Conservation (phyloP, 2,797 vertebrate genomes). For the Neoniphon sammara region DNA sequence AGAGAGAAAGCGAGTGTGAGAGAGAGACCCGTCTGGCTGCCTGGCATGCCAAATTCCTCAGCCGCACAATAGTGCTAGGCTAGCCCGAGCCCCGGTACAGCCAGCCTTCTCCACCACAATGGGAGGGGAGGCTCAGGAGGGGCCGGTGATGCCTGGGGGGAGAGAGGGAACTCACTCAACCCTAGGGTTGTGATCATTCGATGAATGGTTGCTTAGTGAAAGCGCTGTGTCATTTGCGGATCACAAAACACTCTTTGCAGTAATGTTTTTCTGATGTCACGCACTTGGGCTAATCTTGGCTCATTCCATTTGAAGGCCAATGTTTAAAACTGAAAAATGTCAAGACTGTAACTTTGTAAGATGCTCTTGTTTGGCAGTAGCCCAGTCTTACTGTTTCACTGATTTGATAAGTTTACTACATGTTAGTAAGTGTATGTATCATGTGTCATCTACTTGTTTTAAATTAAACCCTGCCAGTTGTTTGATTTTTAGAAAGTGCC, state of each 20-base stretch:
- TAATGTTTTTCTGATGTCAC: slow-evolving; percentile 40
- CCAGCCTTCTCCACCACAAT: slow-evolving; percentile 75
- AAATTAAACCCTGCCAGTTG: neutral
- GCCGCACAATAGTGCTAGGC: slow-evolving; percentile 78
- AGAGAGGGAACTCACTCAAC: slow-evolving; percentile 77
- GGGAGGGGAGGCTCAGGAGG: slow-evolving; percentile 77
- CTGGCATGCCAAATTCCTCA: slow-evolving; percentile 81
- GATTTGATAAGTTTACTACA: neutral
- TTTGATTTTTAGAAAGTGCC: slow-evolving; percentile 11
- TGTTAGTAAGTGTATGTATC: slow-evolving; percentile 9
- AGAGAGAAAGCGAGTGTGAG: slow-evolving; percentile 33
- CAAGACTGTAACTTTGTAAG: slow-evolving; percentile 3
- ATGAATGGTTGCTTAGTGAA: slow-evolving; percentile 79
- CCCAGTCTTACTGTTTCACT: neutral
- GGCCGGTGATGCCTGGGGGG: slow-evolving; percentile 69
- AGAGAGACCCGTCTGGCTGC: slow-evolving; percentile 61
- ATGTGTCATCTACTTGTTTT: slow-evolving; percentile 8
- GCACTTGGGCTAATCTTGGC: neutral
- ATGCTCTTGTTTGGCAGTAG: neutral
- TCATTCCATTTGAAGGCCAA: slow-evolving; percentile 4
- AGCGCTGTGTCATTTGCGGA: slow-evolving; percentile 63
- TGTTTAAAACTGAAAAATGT: slow-evolving; percentile 12
- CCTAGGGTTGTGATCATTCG: slow-evolving; percentile 55
- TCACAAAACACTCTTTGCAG: slow-evolving; percentile 54
- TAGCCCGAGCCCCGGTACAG: slow-evolving; percentile 71